Conservation (phyloP, 2,888 invertebrate genomes). For the Embidobia sp. region DNA sequence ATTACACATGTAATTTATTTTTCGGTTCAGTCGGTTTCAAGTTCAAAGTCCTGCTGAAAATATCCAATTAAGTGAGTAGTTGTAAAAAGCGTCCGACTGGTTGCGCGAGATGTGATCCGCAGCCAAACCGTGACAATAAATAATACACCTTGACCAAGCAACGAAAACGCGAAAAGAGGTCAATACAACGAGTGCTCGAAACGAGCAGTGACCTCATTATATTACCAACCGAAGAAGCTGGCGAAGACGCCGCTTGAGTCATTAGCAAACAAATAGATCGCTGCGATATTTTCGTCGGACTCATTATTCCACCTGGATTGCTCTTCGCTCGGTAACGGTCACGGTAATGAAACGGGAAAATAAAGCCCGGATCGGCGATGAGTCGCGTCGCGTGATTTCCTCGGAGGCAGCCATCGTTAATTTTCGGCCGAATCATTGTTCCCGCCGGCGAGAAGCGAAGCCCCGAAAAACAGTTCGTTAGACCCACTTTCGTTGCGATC, state of each 20-base stretch:
- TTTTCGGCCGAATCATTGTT: too few relatives aligned
- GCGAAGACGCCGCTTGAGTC: constrained; percentile 21
- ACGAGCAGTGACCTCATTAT: constrained; percentile 39
- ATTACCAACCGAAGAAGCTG: constrained; percentile 11
- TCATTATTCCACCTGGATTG: constrained; percentile 47
- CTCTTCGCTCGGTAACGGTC: constrained; percentile 29
- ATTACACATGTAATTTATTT: too few relatives aligned
- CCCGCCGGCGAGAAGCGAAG: too few relatives aligned
- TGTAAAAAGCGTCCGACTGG: background rate
- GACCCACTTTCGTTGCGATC: too few relatives aligned
- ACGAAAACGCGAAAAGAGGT: constrained; percentile 47
- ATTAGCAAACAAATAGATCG: constrained; percentile 41
- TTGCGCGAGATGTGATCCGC: constrained; percentile 10
- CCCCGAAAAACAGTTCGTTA: constrained; percentile 1
- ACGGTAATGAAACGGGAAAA: constrained; percentile 23
- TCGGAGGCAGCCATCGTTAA: too few relatives aligned
- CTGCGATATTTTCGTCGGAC: constrained; percentile 37
- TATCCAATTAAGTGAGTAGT: too few relatives aligned
- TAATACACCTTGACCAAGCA: constrained; percentile 39
- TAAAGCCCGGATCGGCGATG: background rate
- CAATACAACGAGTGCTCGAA: constrained; percentile 24
- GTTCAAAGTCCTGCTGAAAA: too few relatives aligned
- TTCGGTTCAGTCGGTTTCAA: too few relatives aligned
- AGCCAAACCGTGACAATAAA: constrained; percentile 29
- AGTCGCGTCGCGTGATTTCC: too few relatives aligned